phyloP scores from a whole-genome alignment of 2,113 vertebrate species.

The Felis catus region DNA sequence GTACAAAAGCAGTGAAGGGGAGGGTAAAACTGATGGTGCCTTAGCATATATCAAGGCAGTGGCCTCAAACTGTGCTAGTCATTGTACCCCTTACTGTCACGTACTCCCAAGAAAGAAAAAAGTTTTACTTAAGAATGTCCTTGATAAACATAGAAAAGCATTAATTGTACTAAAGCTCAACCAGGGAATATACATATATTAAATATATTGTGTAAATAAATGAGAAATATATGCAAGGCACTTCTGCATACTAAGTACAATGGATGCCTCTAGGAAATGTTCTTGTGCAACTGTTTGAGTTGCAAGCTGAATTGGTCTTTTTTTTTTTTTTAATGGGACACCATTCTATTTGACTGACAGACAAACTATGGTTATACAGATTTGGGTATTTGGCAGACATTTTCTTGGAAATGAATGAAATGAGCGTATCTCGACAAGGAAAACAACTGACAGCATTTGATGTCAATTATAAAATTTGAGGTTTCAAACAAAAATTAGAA shows the following conservation, averaged over 20 bases:
- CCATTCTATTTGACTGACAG: background rate
- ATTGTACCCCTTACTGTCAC: background rate
- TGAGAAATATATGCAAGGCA: background rate
- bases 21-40: background rate
- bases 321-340: background rate
- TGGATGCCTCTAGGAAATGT: background rate
- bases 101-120: background rate
- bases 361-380: background rate
- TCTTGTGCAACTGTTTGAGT: background rate
- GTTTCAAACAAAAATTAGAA: constrained; percentile 53
- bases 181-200: background rate
- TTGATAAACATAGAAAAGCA: background rate
- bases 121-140: background rate
- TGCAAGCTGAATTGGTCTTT: background rate
- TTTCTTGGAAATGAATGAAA: constrained; percentile 40
- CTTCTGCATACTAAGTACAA: background rate
- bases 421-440: background rate
- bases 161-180: background rate
- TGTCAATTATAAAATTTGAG: constrained; percentile 47
- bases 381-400: background rate
- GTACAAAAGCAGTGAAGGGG: background rate
- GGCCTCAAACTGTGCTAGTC: background rate
- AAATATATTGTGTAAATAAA: background rate
- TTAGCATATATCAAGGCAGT: background rate
- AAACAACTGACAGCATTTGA: constrained; percentile 26